Evolutionary conservation across 1,140 invertebrate species (phyloP), one percentile per base, ranked within the genome.

Genomic region (Caenorhabditis tropicalis): DNA sequence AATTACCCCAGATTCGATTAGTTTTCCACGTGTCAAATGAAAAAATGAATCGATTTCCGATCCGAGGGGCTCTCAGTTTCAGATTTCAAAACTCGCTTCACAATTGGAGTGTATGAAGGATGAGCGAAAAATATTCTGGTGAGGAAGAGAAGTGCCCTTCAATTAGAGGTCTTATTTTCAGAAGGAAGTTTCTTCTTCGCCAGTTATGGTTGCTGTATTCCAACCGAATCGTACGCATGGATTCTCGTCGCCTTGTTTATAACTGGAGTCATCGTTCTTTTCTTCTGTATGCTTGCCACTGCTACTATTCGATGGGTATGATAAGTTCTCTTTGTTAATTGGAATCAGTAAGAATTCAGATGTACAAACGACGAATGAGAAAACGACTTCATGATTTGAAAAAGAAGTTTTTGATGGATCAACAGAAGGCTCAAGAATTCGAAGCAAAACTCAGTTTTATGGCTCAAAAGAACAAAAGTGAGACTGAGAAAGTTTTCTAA

Each of bases 41-140:
- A 51, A n/a, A n/a, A 51, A 19, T 51, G 5, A 1, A 51, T 15
- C n/a, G 6, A 15, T 51, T n/a, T 6, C 29, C 24, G 7, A 6
- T 2, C 53, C 21, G 12, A 27, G n/a, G n/a, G n/a, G n/a, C 24
- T 29, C 15, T 56, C 21, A 1, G 1, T 21, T 31, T 24, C n/a
- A 4, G 36, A 74, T 31, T 31, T 24, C n/a, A 33, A 74, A n/a
- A n/a, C n/a, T n/a, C n/a, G n/a, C 10, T 74, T 27, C 53, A 58
- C 24, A 43, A 9, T 24, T 9, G 31, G 36, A 43, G 65, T 43
- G 65, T 43, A 74, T 74, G 65, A 74, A 74, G 43, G 65, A 74
- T 74, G 65, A 74, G 65, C 65, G 65, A 31, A 19, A 74, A 74
- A 74, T 43, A 43, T 74, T 74, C 65, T 33, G 65, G 65, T 74